A percentile compares a stretch with the other conserved stretches of the same genome.
Evolutionary conservation across 2,888 invertebrate genomes (phyloP).

Genomic region (Beris chalybata): DNA sequence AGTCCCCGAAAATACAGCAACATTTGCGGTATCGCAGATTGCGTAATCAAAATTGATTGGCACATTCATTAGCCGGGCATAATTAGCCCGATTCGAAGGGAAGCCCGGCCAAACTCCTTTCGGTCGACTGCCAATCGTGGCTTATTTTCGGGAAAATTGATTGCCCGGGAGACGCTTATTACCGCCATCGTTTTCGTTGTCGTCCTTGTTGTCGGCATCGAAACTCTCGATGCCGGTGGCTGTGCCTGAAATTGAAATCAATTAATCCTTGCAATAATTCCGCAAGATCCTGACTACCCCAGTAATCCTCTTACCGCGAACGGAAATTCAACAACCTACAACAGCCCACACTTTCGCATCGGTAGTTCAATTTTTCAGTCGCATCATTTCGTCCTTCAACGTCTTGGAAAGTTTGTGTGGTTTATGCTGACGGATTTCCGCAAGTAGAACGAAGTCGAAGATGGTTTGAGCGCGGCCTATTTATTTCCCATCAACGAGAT

Average conservation of each 20-base stretch:
- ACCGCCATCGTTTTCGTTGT: slow-evolving; percentile 17
- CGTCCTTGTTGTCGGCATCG: slow-evolving; percentile 20
- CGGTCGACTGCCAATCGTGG: slow-evolving; percentile 37
- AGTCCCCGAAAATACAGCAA: slow-evolving; percentile 8
- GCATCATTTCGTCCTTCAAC: not conserved
- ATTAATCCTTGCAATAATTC: slow-evolving; percentile 36
- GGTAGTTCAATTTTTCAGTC: slow-evolving; percentile 28
- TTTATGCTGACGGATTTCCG: slow-evolving; percentile 6
- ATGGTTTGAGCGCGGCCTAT: slow-evolving; percentile 33
- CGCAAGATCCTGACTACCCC: slow-evolving; percentile 15
- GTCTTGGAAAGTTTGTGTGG: not conserved
- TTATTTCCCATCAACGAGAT: slow-evolving; percentile 39
- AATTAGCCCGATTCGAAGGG: slow-evolving; percentile 29
- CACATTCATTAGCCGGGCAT: slow-evolving; percentile 31
- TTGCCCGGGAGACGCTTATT: slow-evolving; percentile 36
- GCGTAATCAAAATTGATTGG: slow-evolving; percentile 32
- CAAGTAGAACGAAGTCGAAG: not conserved
- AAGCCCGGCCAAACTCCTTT: slow-evolving; percentile 30
- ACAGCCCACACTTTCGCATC: not conserved
- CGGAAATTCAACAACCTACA: slow-evolving; percentile 6
- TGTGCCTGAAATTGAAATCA: slow-evolving; percentile 37
- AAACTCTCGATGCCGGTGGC: not conserved
- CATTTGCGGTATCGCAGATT: slow-evolving; percentile 26
- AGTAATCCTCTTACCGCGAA: slow-evolving; percentile 27
- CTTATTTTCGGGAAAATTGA: slow-evolving; percentile 37